phyloP scores from a whole-genome alignment of 1,140 invertebrate genomes.

The Pseudomyrmex sp. region DNA sequence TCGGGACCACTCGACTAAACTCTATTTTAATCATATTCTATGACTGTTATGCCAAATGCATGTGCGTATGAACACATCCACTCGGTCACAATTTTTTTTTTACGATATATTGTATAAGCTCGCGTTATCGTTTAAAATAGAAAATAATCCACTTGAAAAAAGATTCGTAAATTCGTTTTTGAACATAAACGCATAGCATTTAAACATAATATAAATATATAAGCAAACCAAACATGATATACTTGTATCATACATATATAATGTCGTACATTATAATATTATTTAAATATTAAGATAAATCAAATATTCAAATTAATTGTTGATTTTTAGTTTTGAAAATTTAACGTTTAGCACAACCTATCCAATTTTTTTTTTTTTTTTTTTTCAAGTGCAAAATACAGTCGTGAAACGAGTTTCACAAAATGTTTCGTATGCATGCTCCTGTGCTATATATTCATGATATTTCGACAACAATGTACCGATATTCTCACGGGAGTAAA shows the following conservation, averaged over 20 bases:
- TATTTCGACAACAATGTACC: conserved; percentile 22
- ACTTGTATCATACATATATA: too few species aligned
- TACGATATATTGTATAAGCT: conserved; percentile 30
- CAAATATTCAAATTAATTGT: too few species aligned
- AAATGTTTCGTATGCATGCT: too few species aligned
- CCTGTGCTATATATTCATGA: too few species aligned
- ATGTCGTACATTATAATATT: background rate
- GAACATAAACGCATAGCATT: background rate
- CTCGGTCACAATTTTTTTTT: conserved; percentile 38
- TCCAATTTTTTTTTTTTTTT: background rate
- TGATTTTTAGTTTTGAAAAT: background rate
- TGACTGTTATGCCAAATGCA: conserved; percentile 35
- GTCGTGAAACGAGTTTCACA: too few species aligned
- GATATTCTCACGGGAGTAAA: conserved; percentile 5
- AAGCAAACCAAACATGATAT: background rate
- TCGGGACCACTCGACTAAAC: conserved; percentile 60
- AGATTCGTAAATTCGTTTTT: conserved; percentile 17
- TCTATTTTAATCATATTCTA: conserved; percentile 66
- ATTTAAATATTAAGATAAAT: background rate
- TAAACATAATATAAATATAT: background rate
- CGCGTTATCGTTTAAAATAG: conserved; percentile 9
- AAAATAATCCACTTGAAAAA: conserved; percentile 23
- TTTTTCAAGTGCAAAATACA: too few species aligned
- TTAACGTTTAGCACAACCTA: background rate
- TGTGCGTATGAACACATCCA: conserved; percentile 13